A percentile compares a stretch with the other conserved stretches of the same genome.
Evolutionary conservation across 2,888 invertebrate genomes (phyloP).

Genomic region (Macropis europaea): DNA sequence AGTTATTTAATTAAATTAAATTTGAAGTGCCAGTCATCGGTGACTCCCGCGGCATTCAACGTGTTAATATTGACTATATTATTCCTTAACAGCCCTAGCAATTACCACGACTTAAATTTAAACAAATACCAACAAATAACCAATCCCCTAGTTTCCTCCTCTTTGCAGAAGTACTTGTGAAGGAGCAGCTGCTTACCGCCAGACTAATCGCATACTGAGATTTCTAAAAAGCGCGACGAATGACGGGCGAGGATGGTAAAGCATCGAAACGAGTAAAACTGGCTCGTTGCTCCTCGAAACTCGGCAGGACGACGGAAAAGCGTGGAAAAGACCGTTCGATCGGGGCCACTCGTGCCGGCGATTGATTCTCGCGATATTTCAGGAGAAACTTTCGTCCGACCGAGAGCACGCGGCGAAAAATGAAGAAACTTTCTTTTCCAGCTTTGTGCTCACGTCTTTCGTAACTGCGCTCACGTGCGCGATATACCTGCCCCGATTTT

Average conservation of each 20-base stretch:
- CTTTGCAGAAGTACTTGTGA: too few relatives aligned
- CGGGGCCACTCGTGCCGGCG: slow-evolving; percentile 66
- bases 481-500: slow-evolving; percentile 59
- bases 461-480: slow-evolving; percentile 68
- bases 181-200: background rate
- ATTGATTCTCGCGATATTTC: slow-evolving; percentile 77
- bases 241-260: background rate
- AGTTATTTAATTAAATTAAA: too few relatives aligned
- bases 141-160: too few relatives aligned
- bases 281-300: slow-evolving; percentile 30
- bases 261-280: background rate
- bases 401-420: slow-evolving; percentile 71
- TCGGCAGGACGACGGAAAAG: slow-evolving; percentile 18
- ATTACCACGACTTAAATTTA: too few relatives aligned
- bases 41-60: too few relatives aligned
- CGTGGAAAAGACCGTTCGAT: slow-evolving; percentile 51
- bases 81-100: too few relatives aligned
- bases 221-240: background rate
- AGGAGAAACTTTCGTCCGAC: slow-evolving; percentile 68
- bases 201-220: background rate
- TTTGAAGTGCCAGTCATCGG: too few relatives aligned
- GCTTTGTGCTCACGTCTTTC: slow-evolving; percentile 52
- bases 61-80: too few relatives aligned
- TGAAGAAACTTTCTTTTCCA: slow-evolving; percentile 75
- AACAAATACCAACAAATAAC: too few relatives aligned